A percentile compares a stretch with the other conserved stretches of the same genome.
These are phyloP conservation scores for Trachelus iudaicus DNA, from an alignment of 2,888 invertebrate species.

Conservation along the genomic window DNA sequence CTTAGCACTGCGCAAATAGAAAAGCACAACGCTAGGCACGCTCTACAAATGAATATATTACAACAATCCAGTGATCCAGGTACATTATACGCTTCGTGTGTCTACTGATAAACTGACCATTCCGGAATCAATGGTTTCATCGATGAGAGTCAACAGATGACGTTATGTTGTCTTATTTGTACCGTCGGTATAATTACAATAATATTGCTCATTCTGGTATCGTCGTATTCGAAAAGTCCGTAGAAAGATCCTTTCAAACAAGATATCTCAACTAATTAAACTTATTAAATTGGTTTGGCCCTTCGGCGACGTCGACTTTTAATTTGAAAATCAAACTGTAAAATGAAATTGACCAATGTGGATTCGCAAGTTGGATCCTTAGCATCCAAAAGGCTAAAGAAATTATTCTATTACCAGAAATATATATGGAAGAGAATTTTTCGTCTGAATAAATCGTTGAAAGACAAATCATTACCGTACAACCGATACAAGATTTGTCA, in stretches of 20 bases:
- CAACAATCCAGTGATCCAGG: not conserved
- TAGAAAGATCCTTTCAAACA: not conserved
- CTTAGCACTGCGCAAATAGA: not conserved
- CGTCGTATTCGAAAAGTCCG: not conserved
- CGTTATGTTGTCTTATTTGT: not conserved
- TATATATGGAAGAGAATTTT: not conserved
- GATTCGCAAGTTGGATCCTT: not conserved
- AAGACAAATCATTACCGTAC: constrained; percentile 2
- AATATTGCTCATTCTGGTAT: not conserved
- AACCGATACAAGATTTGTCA: constrained; percentile 11
- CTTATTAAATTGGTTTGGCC: not conserved
- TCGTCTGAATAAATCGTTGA: not conserved
- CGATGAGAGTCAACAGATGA: not conserved
- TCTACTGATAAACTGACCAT: not conserved
- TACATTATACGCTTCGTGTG: not conserved
- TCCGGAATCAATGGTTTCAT: not conserved
- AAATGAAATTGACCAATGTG: not conserved
- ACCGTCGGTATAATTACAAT: not conserved
- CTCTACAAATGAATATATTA: not conserved
- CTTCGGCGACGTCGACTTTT: not conserved
- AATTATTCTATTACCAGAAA: not conserved
- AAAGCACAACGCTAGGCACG: not conserved
- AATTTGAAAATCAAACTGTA: not conserved
- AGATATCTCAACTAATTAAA: not conserved
- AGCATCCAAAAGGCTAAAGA: not conserved